Percentiles rank a stretch among this genome's conserved stretches.
Evolutionary conservation across 2,797 vertebrate species (phyloP).

Genomic region (Chaunax sp.): DNA sequence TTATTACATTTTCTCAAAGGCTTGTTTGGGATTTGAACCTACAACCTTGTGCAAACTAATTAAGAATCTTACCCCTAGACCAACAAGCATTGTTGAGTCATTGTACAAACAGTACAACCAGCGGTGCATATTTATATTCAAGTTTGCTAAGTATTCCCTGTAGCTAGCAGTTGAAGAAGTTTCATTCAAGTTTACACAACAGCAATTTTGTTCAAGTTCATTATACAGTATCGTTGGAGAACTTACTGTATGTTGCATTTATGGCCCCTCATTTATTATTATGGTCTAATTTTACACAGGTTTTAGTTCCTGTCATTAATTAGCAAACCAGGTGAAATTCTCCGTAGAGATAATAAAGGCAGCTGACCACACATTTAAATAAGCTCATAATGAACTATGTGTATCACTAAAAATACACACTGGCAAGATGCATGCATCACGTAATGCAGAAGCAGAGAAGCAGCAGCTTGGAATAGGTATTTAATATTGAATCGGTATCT

Average conservation of each 20-base stretch:
- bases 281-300: slow-evolving; percentile 47
- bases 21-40: too few relatives aligned
- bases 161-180: not conserved
- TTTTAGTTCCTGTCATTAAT: slow-evolving; percentile 55
- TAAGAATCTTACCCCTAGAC: not conserved
- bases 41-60: too few relatives aligned
- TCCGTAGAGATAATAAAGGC: slow-evolving; percentile 37
- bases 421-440: slow-evolving; percentile 2
- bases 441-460: slow-evolving; percentile 1
- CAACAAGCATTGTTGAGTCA: too few relatives aligned
- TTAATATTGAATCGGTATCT: slow-evolving; percentile 1
- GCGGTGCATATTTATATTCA: too few relatives aligned
- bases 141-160: too few relatives aligned
- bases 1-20: too few relatives aligned
- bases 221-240: not conserved
- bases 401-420: slow-evolving; percentile 37
- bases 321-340: slow-evolving; percentile 39
- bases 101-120: too few relatives aligned
- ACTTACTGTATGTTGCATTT: slow-evolving; percentile 7
- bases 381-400: slow-evolving; percentile 50
- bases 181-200: not conserved
- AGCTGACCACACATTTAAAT: slow-evolving; percentile 50
- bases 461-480: not conserved
- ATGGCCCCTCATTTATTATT: slow-evolving; percentile 20
- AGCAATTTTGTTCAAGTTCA: not conserved